Evolutionary conservation across 2,797 vertebrate species (phyloP), one percentile per base, ranked within the genome.

Genomic region (Alosa sapidissima): DNA sequence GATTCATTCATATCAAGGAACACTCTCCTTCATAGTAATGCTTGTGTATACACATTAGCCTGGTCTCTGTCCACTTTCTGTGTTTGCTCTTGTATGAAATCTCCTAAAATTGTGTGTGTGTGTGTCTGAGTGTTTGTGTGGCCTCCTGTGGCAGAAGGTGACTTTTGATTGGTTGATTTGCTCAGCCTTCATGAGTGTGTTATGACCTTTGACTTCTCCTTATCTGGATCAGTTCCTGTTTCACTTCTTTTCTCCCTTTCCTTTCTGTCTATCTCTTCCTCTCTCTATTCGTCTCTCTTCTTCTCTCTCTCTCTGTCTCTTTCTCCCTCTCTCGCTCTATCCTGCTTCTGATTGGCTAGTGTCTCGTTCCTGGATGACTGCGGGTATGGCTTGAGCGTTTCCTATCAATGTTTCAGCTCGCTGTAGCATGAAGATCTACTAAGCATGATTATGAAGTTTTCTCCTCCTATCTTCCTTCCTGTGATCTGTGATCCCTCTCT

Each of bases 341-440:
- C 55, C 21, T 58, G 55, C 55, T 58, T 58, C 55, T 58, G 55
- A 21, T 58, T 58, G 55, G 55, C 55, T 58, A 58, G 55, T 58
- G 55, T 58, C 55, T 58, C 55, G 55, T 58, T 58, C 55, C 55
- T 58, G 55, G 55, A 58, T 58, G 55, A 58, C 55, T 58, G 55
- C 16, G 55, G 55, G 55, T 58, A 58, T 58, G 55, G 55, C 55
- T 58, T 58, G 55, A 58, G 55, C 55, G 19, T 58, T 58, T 58
- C 55, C 55, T 58, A 58, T 58, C 19, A 58, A 19, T 58, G 55
- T 58, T 58, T 58, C 55, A 58, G 55, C 55, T 58, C 19, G 4
- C 55, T 19, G 55, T 58, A 58, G 55, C 55, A 58, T 58, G 55
- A 7, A 58, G 55, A n/a, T 58, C 19, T 6, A 58, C 16, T 21